phyloP scores from a whole-genome alignment of 30 jellyfish, hydroid and myxozoan genomes.

The Aurelia coerulea region DNA sequence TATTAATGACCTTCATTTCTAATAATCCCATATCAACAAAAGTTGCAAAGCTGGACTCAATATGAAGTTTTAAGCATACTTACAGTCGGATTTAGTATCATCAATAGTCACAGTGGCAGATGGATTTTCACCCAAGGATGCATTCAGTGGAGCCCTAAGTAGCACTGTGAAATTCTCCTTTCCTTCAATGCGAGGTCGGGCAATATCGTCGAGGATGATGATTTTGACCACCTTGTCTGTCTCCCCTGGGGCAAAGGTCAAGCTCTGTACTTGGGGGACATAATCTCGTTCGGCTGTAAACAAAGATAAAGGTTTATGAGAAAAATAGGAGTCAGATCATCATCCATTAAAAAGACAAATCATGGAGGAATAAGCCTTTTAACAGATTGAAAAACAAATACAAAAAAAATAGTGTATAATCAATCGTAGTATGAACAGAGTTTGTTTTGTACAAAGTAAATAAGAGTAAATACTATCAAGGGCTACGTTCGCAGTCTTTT shows the following conservation, averaged over 20 bases:
- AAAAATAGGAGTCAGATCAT: background rate
- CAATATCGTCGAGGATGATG: slow-evolving; percentile 87
- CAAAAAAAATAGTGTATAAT: too few relatives aligned
- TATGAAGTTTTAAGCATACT: slow-evolving; percentile 1
- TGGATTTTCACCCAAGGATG: slow-evolving; percentile 68
- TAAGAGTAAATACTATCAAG: too few relatives aligned
- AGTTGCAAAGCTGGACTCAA: too few relatives aligned
- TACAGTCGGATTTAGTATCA: slow-evolving; percentile 90
- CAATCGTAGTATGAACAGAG: too few relatives aligned
- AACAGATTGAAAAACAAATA: too few relatives aligned
- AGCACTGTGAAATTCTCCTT: slow-evolving; percentile 80
- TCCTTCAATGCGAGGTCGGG: slow-evolving; percentile 92
- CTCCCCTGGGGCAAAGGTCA: slow-evolving; percentile 75
- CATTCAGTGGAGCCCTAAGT: slow-evolving; percentile 79
- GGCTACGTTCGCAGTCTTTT: too few relatives aligned
- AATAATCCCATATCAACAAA: too few relatives aligned
- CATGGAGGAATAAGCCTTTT: too few relatives aligned
- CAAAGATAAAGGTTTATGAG: background rate
- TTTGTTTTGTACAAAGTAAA: too few relatives aligned
- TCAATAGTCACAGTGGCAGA: slow-evolving; percentile 92
- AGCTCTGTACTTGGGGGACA: slow-evolving; percentile 78
- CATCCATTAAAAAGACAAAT: too few relatives aligned
- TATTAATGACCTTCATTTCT: too few relatives aligned
- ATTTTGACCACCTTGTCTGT: slow-evolving; percentile 68
- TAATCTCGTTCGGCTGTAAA: slow-evolving; percentile 89